These are phyloP conservation scores for Sarcophaga rosellei DNA, from an alignment of 2,888 invertebrate species.

Conservation along the genomic window DNA sequence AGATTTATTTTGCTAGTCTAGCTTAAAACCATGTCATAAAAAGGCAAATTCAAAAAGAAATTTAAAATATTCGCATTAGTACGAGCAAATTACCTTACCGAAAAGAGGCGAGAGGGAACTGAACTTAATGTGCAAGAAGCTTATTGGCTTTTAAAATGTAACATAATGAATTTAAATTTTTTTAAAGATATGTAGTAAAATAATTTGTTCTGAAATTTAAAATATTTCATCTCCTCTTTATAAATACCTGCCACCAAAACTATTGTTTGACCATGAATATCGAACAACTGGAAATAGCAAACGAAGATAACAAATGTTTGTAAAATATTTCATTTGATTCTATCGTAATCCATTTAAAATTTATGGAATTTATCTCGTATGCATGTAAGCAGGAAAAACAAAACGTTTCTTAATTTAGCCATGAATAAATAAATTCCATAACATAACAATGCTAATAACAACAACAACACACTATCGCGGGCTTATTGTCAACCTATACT, in stretches of 20 bases:
- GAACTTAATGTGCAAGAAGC: no score
- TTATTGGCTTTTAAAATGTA: no score
- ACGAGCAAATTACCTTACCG: no score
- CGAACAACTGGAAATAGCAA: neutral
- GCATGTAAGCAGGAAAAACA: conserved; percentile 6
- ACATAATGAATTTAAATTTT: no score
- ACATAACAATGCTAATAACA: conserved; percentile 9
- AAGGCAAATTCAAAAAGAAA: no score
- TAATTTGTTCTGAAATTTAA: no score
- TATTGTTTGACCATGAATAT: neutral
- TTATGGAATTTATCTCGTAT: conserved; percentile 48
- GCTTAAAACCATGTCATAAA: no score
- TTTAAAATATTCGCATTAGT: no score
- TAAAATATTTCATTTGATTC: conserved; percentile 20
- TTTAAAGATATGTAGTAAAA: no score
- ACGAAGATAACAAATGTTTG: neutral
- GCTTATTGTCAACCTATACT: conserved; percentile 24
- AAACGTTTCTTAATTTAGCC: conserved; percentile 44
- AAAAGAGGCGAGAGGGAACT: no score
- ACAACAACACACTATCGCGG: conserved; percentile 19
- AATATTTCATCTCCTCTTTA: no score
- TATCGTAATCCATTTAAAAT: conserved; percentile 54
- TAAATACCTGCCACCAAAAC: neutral
- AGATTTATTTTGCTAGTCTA: no score
- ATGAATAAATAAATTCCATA: conserved; percentile 46